These are phyloP conservation scores for Dromococcyx pavoninus DNA, from an alignment of 2,797 vertebrate species.

Conservation along the genomic window DNA sequence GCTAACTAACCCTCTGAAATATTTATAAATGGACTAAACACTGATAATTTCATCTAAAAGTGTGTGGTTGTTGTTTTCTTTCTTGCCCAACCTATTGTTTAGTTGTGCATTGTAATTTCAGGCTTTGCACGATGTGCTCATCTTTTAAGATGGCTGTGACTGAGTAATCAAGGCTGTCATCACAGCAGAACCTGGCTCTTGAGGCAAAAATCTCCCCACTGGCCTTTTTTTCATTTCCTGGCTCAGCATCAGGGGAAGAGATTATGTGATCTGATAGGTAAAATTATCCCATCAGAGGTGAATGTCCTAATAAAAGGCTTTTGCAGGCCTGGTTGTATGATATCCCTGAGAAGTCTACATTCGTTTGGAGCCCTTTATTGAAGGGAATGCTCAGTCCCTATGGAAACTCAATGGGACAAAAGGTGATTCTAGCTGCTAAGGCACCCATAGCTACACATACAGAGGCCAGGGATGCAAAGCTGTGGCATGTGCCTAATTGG, in stretches of 20 bases:
- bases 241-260: slow-evolving; percentile 64
- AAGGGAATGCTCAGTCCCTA: slow-evolving; percentile 30
- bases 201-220: neutral
- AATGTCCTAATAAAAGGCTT: slow-evolving; percentile 78
- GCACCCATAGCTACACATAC: neutral
- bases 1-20: neutral
- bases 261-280: slow-evolving; percentile 76
- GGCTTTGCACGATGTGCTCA: neutral
- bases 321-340: slow-evolving; percentile 72
- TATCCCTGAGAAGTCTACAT: slow-evolving; percentile 81
- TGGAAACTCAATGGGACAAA: slow-evolving; percentile 52
- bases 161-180: slow-evolving; percentile 31
- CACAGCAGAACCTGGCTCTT: neutral
- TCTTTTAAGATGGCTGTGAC: neutral
- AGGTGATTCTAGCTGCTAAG: slow-evolving; percentile 6
- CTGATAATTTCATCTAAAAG: neutral
- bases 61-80: neutral
- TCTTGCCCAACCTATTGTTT: neutral
- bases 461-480: neutral
- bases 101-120: neutral
- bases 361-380: slow-evolving; percentile 38
- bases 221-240: slow-evolving; percentile 71
- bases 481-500: neutral
- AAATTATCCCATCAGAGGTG: slow-evolving; percentile 73
- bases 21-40: neutral